phyloP scores from a whole-genome alignment of 2,888 invertebrate species.

The Pyrochroa serraticornis region DNA sequence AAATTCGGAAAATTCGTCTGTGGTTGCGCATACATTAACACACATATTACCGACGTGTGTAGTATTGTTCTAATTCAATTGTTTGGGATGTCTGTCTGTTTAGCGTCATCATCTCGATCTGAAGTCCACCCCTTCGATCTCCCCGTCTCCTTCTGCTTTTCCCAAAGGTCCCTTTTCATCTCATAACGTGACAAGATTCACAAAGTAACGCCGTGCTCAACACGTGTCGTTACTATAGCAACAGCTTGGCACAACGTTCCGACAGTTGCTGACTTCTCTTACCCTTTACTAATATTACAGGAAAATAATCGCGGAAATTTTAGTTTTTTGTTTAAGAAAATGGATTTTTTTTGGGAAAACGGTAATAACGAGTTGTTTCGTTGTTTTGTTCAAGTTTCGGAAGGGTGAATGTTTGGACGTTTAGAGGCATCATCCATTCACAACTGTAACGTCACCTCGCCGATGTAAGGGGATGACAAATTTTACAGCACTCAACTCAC shows the following conservation, averaged over 20 bases:
- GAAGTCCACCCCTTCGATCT: slow-evolving; percentile 42
- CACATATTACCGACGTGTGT: too few relatives aligned
- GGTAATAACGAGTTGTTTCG: not conserved
- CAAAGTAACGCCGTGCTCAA: slow-evolving; percentile 58
- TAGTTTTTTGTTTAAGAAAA: slow-evolving; percentile 39
- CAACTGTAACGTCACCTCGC: slow-evolving; percentile 30
- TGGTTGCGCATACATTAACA: too few relatives aligned
- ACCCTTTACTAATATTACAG: slow-evolving; percentile 50
- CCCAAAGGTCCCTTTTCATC: slow-evolving; percentile 58
- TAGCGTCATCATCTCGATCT: slow-evolving; percentile 47
- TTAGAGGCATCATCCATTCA: slow-evolving; percentile 26
- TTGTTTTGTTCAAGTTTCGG: slow-evolving; percentile 14
- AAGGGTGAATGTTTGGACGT: slow-evolving; percentile 13
- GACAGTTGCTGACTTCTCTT: slow-evolving; percentile 52
- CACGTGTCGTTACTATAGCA: slow-evolving; percentile 60
- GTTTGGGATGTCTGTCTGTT: slow-evolving; percentile 40
- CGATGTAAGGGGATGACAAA: slow-evolving; percentile 40
- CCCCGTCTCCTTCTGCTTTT: slow-evolving; percentile 47
- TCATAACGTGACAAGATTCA: slow-evolving; percentile 60
- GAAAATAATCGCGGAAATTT: slow-evolving; percentile 52
- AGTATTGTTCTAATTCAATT: slow-evolving; percentile 35
- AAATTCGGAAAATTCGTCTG: too few relatives aligned
- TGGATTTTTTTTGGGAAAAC: not conserved
- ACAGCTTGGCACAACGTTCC: slow-evolving; percentile 55
- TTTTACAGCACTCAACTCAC: slow-evolving; percentile 48